Conservation (phyloP, 2,113 vertebrate species). For the Cyrtonyx montezumae region DNA sequence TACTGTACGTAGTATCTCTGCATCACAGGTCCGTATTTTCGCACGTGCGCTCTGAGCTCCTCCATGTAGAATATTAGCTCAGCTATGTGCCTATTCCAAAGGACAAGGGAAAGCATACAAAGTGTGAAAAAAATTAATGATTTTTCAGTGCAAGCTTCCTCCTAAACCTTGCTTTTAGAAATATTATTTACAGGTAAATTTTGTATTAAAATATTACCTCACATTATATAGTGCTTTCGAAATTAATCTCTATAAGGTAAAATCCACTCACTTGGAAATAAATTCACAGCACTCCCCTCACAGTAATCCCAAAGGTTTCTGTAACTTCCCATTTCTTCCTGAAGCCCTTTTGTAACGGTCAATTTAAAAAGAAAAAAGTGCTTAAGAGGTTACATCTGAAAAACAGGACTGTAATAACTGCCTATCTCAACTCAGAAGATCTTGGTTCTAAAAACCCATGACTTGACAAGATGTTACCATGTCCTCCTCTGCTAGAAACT, state of each 20-base stretch:
- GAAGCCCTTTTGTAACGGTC: not conserved
- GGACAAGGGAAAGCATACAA: not conserved
- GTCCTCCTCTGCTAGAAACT: not conserved
- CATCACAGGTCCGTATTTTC: slow-evolving; percentile 98
- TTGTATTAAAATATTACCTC: not conserved
- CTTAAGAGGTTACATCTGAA: not conserved
- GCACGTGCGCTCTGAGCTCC: slow-evolving; percentile 94
- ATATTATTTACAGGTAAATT: not conserved
- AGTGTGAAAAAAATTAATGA: not conserved
- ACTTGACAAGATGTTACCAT: not conserved
- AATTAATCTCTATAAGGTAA: not conserved
- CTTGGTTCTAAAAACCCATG: not conserved
- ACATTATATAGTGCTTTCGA: not conserved
- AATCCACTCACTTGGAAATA: not conserved
- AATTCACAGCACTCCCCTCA: not conserved
- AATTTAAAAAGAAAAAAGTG: not conserved
- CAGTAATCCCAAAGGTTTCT: not conserved
- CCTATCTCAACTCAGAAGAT: not conserved
- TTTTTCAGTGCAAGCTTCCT: not conserved
- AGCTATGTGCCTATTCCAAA: slow-evolving; percentile 88
- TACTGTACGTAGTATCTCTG: slow-evolving; percentile 98
- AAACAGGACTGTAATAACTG: not conserved
- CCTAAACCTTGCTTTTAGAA: not conserved
- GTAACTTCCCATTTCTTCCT: not conserved
- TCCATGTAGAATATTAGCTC: slow-evolving; percentile 99